These are phyloP conservation scores for Sebastes matsubarae DNA, from an alignment of 2,797 vertebrate species.

Conservation along the genomic window DNA sequence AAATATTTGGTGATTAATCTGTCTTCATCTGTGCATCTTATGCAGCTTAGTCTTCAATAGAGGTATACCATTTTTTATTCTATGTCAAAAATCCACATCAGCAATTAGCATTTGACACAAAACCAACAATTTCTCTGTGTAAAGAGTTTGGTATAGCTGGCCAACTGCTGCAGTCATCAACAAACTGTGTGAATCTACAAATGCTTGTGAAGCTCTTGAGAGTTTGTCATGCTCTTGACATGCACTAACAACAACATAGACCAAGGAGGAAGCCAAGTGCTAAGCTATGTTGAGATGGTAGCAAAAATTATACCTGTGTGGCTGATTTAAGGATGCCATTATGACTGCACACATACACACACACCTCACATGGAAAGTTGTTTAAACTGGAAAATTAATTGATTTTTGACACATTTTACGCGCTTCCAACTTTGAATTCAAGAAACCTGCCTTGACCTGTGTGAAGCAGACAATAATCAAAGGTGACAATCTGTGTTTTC, in stretches of 20 bases:
- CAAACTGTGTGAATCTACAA: background rate
- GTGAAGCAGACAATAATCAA: background rate
- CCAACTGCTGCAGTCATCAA: background rate
- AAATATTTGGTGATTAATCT: background rate
- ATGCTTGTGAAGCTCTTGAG: background rate
- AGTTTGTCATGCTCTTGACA: background rate
- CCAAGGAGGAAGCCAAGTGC: background rate
- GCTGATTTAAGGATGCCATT: background rate
- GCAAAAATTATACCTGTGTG: background rate
- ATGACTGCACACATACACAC: background rate
- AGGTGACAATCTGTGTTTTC: background rate
- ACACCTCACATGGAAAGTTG: background rate
- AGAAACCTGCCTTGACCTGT: background rate
- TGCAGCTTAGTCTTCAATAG: background rate
- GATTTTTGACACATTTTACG: background rate
- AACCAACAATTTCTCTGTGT: background rate
- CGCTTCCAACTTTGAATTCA: background rate
- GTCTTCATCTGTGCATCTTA: background rate
- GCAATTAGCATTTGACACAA: background rate
- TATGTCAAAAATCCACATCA: background rate
- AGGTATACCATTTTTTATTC: background rate
- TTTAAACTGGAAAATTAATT: too few species aligned
- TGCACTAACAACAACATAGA: background rate
- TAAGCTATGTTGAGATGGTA: background rate
- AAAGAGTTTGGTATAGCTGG: background rate